Evolutionary conservation across 2,113 vertebrate species (phyloP).

Genomic region (Spilogale gracilis): DNA sequence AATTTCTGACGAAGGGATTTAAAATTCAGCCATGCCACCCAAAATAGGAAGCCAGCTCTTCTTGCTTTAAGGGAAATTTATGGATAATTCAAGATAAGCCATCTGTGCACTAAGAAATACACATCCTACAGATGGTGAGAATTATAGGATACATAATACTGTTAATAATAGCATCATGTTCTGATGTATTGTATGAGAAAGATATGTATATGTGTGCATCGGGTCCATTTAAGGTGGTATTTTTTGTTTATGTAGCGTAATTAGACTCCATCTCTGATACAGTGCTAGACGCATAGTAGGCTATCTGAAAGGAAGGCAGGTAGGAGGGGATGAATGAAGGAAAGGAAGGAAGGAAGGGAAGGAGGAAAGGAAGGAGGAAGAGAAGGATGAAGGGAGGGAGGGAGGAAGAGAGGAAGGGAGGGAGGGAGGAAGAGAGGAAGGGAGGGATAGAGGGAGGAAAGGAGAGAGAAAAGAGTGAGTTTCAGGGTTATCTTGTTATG

Average conservation of each 20-base stretch:
- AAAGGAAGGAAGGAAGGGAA: background rate
- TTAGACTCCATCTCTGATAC: background rate
- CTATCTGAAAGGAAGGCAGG: background rate
- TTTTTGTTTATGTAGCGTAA: background rate
- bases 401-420: background rate
- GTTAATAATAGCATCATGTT: constrained; percentile 71
- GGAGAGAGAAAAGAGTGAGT: background rate
- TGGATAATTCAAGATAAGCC: constrained; percentile 80
- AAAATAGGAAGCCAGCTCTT: constrained; percentile 68
- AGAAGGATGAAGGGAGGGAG: no score
- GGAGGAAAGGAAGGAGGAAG: fast-evolving
- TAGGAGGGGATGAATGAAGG: background rate
- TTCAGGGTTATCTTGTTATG: background rate
- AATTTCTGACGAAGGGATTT: constrained; percentile 61
- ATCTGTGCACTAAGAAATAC: constrained; percentile 79
- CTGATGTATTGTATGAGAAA: constrained; percentile 62
- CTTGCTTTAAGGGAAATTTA: constrained; percentile 72
- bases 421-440: background rate
- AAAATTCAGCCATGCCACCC: constrained; percentile 47
- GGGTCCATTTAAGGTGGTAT: background rate
- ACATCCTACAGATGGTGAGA: constrained; percentile 73
- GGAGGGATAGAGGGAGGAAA: background rate
- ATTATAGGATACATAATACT: constrained; percentile 68
- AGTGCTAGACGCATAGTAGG: background rate
- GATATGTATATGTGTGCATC: background rate